Evolutionary conservation across 2,113 vertebrate genomes (phyloP).

Genomic region (Gymnocephalus cernua): DNA sequence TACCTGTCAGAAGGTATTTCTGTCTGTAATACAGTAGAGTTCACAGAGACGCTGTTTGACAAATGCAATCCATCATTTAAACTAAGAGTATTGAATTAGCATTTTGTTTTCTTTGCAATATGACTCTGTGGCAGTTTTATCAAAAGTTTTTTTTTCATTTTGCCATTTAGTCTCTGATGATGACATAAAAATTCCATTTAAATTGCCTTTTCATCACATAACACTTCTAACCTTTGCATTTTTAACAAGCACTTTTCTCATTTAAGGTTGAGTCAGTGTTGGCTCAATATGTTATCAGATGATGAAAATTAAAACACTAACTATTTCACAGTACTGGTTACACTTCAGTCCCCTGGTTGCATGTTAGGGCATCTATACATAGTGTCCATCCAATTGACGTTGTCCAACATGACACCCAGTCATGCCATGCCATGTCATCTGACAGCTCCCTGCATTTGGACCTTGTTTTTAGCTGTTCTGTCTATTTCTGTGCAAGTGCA

Average conservation of each 20-base stretch:
- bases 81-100: not conserved
- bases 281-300: no score
- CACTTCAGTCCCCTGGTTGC: not conserved
- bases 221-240: not conserved
- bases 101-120: not conserved
- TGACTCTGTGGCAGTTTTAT: no score
- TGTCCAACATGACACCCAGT: not conserved
- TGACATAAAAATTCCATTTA: no score
- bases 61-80: constrained; percentile 14
- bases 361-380: not conserved
- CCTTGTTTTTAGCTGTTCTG: no score
- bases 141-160: not conserved
- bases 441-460: not conserved
- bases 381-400: not conserved
- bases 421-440: not conserved
- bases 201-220: not conserved
- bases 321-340: not conserved
- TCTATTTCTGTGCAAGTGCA: no score
- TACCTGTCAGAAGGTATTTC: not conserved
- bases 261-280: no score
- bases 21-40: not conserved
- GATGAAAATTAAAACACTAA: no score
- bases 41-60: constrained; percentile 15
- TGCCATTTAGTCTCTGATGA: not conserved
- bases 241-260: not conserved